Percentiles rank a stretch among this genome's conserved stretches.
phyloP scores from a whole-genome alignment of 2,113 vertebrate genomes.

The Astur gentilis region DNA sequence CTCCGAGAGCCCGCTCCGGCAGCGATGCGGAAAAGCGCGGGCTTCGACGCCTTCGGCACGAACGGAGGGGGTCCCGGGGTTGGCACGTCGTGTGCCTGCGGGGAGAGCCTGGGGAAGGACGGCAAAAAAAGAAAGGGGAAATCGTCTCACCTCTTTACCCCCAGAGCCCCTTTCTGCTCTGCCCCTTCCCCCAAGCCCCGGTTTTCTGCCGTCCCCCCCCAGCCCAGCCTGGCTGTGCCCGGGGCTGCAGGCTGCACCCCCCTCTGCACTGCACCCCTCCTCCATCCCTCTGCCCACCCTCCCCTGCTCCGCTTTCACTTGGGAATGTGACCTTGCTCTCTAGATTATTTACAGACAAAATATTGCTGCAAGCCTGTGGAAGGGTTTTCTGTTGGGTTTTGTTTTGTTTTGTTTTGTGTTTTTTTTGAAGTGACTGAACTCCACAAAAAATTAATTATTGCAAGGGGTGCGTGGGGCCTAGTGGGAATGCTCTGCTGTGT shows the following conservation, averaged over 20 bases:
- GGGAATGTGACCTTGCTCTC: constrained; percentile 61
- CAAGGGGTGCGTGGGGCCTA: neutral
- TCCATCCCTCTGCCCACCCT: neutral
- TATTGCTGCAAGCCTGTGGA: constrained; percentile 21
- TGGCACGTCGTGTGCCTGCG: accelerated
- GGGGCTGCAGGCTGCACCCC: neutral
- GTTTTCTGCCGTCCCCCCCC: no score
- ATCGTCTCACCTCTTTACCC: neutral
- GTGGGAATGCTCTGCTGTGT: neutral
- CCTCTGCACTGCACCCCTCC: neutral
- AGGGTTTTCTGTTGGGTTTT: neutral
- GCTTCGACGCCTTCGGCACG: neutral
- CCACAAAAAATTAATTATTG: neutral
- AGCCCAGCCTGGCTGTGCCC: neutral
- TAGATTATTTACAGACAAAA: constrained; percentile 65
- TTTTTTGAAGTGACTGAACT: neutral
- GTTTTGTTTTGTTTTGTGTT: neutral
- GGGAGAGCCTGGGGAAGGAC: neutral
- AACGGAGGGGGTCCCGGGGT: accelerated
- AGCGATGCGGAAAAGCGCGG: neutral
- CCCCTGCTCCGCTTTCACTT: neutral
- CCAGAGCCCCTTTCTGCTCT: neutral
- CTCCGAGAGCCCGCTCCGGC: neutral
- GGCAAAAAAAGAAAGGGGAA: neutral
- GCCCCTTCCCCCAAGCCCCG: neutral